Evolutionary conservation across 2,888 invertebrate species (phyloP), one percentile per base, ranked within the genome.

Genomic region (Linnaemya vulpina): DNA sequence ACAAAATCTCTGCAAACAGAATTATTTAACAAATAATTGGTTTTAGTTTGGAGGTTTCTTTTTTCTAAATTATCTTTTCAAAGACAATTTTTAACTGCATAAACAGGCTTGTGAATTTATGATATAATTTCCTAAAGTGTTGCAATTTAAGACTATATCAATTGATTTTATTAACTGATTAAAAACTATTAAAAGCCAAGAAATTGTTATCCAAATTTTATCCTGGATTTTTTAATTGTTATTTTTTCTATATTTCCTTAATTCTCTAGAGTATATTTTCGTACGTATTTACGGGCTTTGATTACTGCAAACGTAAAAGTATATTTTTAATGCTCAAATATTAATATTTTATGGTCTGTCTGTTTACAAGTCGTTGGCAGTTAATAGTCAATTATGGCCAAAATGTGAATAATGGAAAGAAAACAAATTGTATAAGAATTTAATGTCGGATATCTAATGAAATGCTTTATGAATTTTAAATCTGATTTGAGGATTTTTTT

Each of bases 391-490:
- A 22, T 20, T 20, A 46, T 58, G 17, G 38, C 10, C 60, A 58
- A 76, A 75, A 75, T 5, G 13, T 8, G 30, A 65, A 40, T 4
- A 55, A 43, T 40, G 15, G 40, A 25, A 22, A 22, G 40, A 65
- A 38, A 46, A n/a, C 11, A 55, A 76, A 63, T 63, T 11, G 17
- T 20, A 49, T 53, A 46, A 49, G 55, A 76, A 65, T 73, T 77
- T 58, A 53, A n/a, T 35, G 35, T 60, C 30, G 67, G 43, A 51
- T 60, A 71, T 73, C 71, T 77, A 77, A 83, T 67, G 67, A 73
- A 71, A 73, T 82, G 76, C 65, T 20, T 73, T 77, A 67, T 77
- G 77, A 83, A 83, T 83, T 67, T 73, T 38, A 51, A 82, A 77
- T 17, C 9, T 0, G 67, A 0, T 71, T 73, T 58, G 65, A 9